phyloP scores from a whole-genome alignment of 2,888 invertebrate genomes.

The Amphimallon solstitiale region DNA sequence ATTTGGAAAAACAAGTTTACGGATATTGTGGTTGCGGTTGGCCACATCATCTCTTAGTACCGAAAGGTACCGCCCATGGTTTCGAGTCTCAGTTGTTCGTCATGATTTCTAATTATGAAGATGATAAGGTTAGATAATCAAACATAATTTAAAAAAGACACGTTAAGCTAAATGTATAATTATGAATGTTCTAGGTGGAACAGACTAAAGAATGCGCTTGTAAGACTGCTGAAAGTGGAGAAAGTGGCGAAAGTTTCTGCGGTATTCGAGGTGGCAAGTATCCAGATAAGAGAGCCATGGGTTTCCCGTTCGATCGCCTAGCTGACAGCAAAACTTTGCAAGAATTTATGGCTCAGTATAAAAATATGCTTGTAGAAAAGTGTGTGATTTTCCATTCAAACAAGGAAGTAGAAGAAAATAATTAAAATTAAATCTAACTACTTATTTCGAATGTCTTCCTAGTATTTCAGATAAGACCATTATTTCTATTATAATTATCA shows the following conservation, averaged over 20 bases:
- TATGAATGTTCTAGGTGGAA: too few relatives aligned
- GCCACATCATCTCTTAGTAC: constrained; percentile 82
- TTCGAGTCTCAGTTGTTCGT: constrained; percentile 74
- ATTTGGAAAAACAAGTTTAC: constrained; percentile 64
- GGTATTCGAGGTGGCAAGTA: constrained; percentile 80
- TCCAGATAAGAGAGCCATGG: constrained; percentile 85
- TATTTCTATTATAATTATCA: too few relatives aligned
- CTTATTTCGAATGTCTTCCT: too few relatives aligned
- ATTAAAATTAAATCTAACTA: too few relatives aligned
- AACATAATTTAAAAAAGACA: constrained; percentile 59
- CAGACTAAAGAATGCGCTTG: too few relatives aligned
- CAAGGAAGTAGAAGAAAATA: too few relatives aligned
- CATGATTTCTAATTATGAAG: constrained; percentile 76
- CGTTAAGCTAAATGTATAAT: too few relatives aligned
- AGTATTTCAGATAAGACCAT: too few relatives aligned
- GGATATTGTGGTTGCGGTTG: constrained; percentile 88
- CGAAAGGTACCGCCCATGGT: constrained; percentile 74
- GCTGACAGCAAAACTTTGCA: too few relatives aligned
- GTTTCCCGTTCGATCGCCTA: constrained; percentile 83
- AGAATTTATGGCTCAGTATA: too few relatives aligned
- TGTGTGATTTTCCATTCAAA: too few relatives aligned
- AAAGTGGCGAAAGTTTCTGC: constrained; percentile 83
- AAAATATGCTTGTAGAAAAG: too few relatives aligned
- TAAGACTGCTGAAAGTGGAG: constrained; percentile 68
- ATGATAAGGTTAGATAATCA: constrained; percentile 67